These are phyloP conservation scores for Metallyticus violacea DNA, from an alignment of 2,888 invertebrate species.

Conservation along the genomic window DNA sequence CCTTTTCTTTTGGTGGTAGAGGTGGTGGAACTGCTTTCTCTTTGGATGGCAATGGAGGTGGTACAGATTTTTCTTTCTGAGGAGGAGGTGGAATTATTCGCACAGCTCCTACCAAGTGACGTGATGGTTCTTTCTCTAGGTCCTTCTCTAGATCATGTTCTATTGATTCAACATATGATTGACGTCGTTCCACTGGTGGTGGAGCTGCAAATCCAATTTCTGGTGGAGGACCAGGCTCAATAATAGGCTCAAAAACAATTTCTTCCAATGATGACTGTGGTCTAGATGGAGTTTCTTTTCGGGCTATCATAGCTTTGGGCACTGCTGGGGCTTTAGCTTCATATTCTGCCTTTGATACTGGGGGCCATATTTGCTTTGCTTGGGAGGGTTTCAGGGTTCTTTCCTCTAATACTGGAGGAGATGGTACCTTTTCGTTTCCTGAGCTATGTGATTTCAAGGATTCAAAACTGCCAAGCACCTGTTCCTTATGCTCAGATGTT, in stretches of 20 bases:
- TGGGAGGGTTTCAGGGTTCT: conserved; percentile 48
- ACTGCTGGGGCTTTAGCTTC: conserved; percentile 52
- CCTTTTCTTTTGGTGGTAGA: conserved; percentile 46
- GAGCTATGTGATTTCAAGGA: not conserved
- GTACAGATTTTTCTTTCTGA: conserved; percentile 33
- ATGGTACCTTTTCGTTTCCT: not conserved
- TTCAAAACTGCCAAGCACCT: conserved; percentile 11
- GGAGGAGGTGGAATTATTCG: conserved; percentile 53
- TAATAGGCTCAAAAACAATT: conserved; percentile 38
- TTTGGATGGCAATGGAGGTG: conserved; percentile 46
- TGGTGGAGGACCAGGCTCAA: conserved; percentile 67
- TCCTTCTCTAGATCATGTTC: conserved; percentile 54
- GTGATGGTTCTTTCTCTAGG: conserved; percentile 53
- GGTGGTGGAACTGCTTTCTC: conserved; percentile 41
- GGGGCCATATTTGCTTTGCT: conserved; percentile 52
- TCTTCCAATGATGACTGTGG: conserved; percentile 22
- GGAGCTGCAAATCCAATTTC: conserved; percentile 63
- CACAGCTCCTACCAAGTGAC: conserved; percentile 54
- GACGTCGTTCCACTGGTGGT: conserved; percentile 48
- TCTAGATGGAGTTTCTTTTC: conserved; percentile 9
- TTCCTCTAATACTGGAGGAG: conserved; percentile 44
- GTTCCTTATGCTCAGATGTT: conserved; percentile 23
- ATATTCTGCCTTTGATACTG: conserved; percentile 41
- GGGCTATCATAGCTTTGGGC: conserved; percentile 44
- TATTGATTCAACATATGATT: conserved; percentile 53